Evolutionary conservation across 2,797 vertebrate species (phyloP), one percentile per base, ranked within the genome.

Genomic region (Enteromius argenteus): DNA sequence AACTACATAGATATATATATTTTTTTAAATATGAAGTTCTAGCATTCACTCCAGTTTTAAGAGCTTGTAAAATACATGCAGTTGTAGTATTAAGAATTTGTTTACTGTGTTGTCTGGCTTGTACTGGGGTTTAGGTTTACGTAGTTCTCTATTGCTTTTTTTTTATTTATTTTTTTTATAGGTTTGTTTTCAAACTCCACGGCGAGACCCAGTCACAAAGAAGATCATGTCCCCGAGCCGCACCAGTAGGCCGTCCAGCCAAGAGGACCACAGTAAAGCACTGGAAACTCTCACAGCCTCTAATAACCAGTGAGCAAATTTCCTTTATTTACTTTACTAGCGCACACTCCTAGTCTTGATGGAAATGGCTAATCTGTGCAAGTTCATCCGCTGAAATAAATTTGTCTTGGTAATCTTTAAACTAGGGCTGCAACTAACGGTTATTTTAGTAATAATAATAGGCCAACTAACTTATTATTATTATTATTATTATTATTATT

Each of bases 151-250:
- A 13, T 3, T 81, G 32, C 9, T 81, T 79, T 64, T 60, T n/a
- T n/a, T n/a, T n/a, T n/a, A n/a, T n/a, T n/a, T n/a, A n/a, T n/a
- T n/a, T n/a, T n/a, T n/a, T n/a, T 13, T 71, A 42, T 67, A 99
- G 98, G 98, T 99, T 88, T 97, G 97, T 87, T 99, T 99, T 92
- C 97, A 99, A 89, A 99, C 97, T 27, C 98, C 98, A 77, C 92
- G 94, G 84, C 94, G 97, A 93, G 97, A 99, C 87, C 97, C 97
- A 37, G 88, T 95, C 67, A 98, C 96, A 0, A 96, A 94, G 81
- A 96, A 91, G 92, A 95, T 99, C 81, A 9, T 99, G 15, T 98
- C 96, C 77, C 96, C 97, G 21, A 80, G 88, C 30, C 90, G 93
- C 86, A 90, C 82, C 1, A 90, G 86, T 64, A 95, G 89, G 72